These are phyloP conservation scores for Myotis lucifugus DNA, from an alignment of 2,113 vertebrate species.

Conservation along the genomic window DNA sequence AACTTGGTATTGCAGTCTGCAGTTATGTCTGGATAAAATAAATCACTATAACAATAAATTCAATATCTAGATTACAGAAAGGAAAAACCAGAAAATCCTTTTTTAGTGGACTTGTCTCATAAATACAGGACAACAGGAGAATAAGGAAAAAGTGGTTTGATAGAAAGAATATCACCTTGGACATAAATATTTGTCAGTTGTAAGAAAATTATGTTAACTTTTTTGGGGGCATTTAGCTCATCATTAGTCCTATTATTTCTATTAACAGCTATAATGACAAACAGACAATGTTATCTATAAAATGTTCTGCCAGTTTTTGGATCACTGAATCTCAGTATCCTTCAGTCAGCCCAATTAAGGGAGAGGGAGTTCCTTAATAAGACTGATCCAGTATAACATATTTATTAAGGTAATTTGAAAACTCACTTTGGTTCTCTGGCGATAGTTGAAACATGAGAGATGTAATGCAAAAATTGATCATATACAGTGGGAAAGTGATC, in stretches of 20 bases:
- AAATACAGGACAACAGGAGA: neutral
- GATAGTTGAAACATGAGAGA: neutral
- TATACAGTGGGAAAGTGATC: neutral
- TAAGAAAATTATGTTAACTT: neutral
- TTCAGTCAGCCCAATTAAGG: neutral
- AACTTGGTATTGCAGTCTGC: neutral
- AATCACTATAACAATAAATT: conserved; percentile 39
- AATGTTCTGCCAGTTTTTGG: neutral
- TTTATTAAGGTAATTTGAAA: conserved; percentile 47
- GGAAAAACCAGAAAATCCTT: neutral
- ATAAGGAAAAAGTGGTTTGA: neutral
- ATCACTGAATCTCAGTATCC: neutral
- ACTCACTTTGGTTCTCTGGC: neutral
- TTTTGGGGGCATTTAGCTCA: neutral
- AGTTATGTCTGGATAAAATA: conserved; percentile 29
- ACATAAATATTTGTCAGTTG: conserved; percentile 3
- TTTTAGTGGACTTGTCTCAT: neutral
- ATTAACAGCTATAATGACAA: neutral
- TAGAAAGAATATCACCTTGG: neutral
- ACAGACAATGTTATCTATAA: neutral
- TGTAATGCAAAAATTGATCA: neutral
- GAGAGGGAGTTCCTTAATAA: neutral
- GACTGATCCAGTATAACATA: neutral
- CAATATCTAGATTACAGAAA: conserved; percentile 28
- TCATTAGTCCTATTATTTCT: neutral